phyloP scores from a whole-genome alignment of 30 jellyfish, hydroid and myxozoan genomes.

The Clytia hemisphaerica region DNA sequence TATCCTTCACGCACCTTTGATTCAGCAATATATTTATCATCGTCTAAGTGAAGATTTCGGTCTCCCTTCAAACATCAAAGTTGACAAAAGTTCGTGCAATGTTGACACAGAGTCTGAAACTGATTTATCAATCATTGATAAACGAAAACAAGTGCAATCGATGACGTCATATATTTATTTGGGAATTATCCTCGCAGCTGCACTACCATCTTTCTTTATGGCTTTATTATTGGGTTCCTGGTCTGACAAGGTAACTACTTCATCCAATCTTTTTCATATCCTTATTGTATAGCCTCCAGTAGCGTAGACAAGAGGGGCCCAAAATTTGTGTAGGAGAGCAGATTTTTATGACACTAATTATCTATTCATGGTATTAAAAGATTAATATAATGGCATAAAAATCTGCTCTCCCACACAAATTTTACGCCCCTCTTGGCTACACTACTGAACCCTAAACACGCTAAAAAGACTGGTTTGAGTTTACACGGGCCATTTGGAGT shows the following conservation, averaged over 20 bases:
- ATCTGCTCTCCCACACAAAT: no score
- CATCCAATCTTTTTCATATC: no score
- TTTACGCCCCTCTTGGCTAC: no score
- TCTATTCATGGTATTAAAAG: no score
- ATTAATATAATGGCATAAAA: no score
- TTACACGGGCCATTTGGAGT: no score
- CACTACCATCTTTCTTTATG: conserved; percentile 87
- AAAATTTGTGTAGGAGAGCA: no score
- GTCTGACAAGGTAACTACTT: conserved; percentile 95
- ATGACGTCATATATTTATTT: conserved; percentile 82
- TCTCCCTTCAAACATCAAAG: conserved; percentile 45
- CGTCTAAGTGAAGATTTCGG: conserved; percentile 56
- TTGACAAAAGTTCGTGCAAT: conserved; percentile 75
- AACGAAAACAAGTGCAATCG: conserved; percentile 69
- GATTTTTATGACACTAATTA: no score
- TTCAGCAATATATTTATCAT: conserved; percentile 87
- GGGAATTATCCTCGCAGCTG: conserved; percentile 84
- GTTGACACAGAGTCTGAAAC: conserved; percentile 12
- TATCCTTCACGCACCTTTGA: conserved; percentile 94
- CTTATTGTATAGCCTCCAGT: no score
- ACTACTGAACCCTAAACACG: no score
- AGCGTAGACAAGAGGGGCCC: no score
- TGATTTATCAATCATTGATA: conserved; percentile 15
- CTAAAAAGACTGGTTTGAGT: no score
- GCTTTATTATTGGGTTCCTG: conserved; percentile 90